phyloP scores from a whole-genome alignment of 2,113 vertebrate species.

The Spermophilus dauricus region DNA sequence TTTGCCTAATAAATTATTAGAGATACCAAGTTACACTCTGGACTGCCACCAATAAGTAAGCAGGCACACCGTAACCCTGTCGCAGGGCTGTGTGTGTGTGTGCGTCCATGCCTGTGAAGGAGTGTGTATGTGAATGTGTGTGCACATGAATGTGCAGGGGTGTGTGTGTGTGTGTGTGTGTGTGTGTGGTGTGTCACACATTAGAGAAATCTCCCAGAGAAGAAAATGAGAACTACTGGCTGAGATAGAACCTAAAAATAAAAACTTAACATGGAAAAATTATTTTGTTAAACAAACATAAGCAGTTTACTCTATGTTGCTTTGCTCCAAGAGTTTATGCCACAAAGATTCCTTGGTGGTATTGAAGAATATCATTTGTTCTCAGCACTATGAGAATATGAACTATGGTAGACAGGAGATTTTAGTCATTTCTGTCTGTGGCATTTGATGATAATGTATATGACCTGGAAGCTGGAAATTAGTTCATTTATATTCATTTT shows the following conservation, averaged over 20 bases:
- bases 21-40: not conserved
- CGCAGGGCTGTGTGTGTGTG: too few species aligned
- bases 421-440: not conserved
- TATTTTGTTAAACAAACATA: conserved; percentile 38
- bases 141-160: too few species aligned
- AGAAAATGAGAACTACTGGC: conserved; percentile 45
- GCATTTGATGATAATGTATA: not conserved
- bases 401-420: not conserved
- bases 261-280: not conserved
- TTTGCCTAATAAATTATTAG: not conserved
- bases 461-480: not conserved
- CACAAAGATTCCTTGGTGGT: not conserved
- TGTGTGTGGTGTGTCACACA: not conserved
- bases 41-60: not conserved
- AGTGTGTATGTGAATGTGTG: not conserved
- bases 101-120: too few species aligned
- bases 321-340: conserved; percentile 16
- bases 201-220: conserved; percentile 19
- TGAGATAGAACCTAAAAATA: conserved; percentile 21
- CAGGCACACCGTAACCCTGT: not conserved
- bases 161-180: too few species aligned
- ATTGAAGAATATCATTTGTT: not conserved
- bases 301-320: conserved; percentile 3
- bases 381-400: not conserved
- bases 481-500: not conserved